phyloP scores from a whole-genome alignment of 2,113 vertebrate genomes.

The Gymnogyps californianus region DNA sequence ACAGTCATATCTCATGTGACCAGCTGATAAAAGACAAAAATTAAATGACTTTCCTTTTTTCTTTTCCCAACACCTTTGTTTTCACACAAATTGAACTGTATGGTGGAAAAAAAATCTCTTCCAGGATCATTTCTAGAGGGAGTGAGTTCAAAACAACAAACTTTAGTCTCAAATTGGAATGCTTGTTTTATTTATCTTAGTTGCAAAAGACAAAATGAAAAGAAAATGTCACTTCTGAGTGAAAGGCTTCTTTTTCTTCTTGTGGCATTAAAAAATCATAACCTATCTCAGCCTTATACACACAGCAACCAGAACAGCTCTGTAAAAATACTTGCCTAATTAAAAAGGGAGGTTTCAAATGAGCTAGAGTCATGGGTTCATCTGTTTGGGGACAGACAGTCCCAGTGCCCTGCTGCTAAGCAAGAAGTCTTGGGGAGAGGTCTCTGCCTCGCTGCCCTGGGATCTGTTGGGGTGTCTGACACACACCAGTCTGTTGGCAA shows the following conservation, averaged over 20 bases:
- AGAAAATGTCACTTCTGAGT: neutral
- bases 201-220: neutral
- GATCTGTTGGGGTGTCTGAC: neutral
- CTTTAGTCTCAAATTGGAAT: neutral
- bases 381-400: neutral
- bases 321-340: neutral
- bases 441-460: rapidly evolving
- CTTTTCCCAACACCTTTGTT: neutral
- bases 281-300: neutral
- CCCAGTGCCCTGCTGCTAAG: neutral
- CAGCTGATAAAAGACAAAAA: neutral
- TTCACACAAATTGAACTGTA: neutral
- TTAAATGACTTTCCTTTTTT: neutral
- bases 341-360: neutral
- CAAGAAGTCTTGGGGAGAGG: neutral
- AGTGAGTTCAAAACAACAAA: neutral
- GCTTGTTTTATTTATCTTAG: neutral
- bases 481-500: neutral
- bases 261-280: neutral
- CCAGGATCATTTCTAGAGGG: neutral
- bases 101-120: neutral
- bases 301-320: neutral
- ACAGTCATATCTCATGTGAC: neutral
- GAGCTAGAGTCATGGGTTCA: neutral
- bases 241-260: neutral